Evolutionary conservation across 2,113 vertebrate species (phyloP), one percentile per base, ranked within the genome.

Genomic region (Aldabrachelys gigantea): DNA sequence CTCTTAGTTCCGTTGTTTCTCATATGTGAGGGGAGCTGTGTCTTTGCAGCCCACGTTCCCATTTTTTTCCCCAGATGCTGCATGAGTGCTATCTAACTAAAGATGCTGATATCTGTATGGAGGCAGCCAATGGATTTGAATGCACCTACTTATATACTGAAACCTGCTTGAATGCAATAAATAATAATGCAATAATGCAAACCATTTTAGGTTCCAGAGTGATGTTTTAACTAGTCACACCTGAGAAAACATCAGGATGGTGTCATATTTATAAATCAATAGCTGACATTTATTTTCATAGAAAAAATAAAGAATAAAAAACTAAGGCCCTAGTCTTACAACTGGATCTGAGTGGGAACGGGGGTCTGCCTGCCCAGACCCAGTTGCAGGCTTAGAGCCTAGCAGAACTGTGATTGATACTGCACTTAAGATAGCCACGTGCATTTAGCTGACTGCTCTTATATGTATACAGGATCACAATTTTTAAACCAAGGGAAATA

Each of bases 401-500:
- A 56, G 9, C 38, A 57, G 24, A 47, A 78, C 75, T 78, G 25
- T 47, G 75, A 57, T 19, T 41, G 41, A 56, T 44, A 21, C 38
- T 82, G 81, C 81, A 57, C 8, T 38, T 65, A 50, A 65, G 22
- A 35, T n/a, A n/a, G 19, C 44, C 31, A 29, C 5, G 5, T 24
- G 44, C 31, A 47, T 65, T 65, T 44, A 65, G 35, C 11, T 44
- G 31, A 69, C 31, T 27, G 59, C 62, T 47, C 35, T 27, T 21
- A 49, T 38, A 49, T 19, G 12, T 52, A n/a, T 38, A 44, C 24
- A 59, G 54, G 49, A 25, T 50, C 9, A 10, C 24, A 49, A 47
- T 52, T 85, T 84, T 35, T 27, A 44, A 62, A 24, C 0, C 0
- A 22, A 5, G 72, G 62, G 21, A 82, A 88, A 79, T 1, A 7